phyloP scores from a whole-genome alignment of 2,113 vertebrate species.

The Halichoeres trimaculatus region DNA sequence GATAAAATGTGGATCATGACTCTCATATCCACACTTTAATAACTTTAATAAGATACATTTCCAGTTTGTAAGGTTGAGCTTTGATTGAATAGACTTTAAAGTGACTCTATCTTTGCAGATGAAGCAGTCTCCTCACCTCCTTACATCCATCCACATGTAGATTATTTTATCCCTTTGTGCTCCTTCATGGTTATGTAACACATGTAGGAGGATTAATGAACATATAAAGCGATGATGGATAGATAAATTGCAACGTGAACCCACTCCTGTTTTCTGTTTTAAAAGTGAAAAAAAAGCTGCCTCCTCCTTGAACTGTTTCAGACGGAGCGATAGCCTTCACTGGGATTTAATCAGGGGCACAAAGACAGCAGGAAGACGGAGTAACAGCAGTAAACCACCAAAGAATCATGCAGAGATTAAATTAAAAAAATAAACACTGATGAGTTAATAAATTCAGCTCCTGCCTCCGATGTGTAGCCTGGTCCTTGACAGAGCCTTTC shows the following conservation, averaged over 20 bases:
- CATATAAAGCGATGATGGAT: not conserved
- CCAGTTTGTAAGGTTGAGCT: no score
- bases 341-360: slow-evolving; percentile 1
- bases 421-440: not conserved
- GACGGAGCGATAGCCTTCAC: slow-evolving; percentile 13
- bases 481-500: slow-evolving; percentile 55
- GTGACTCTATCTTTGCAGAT: no score
- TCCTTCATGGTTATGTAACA: not conserved
- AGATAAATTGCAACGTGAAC: not conserved
- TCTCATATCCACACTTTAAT: no score
- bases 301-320: slow-evolving; percentile 6
- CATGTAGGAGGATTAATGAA: slow-evolving; percentile 14
- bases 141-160: no score
- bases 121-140: no score
- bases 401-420: slow-evolving; percentile 13
- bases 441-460: slow-evolving; percentile 31
- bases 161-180: not conserved
- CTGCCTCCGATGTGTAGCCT: slow-evolving; percentile 14
- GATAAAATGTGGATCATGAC: no score
- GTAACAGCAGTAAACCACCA: slow-evolving; percentile 6
- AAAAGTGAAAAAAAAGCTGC: slow-evolving; percentile 12
- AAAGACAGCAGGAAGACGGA: slow-evolving; percentile 1
- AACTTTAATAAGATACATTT: no score
- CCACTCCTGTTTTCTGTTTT: not conserved
- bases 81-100: no score